Evolutionary conservation across 2,113 vertebrate genomes (phyloP), one percentile per base, ranked within the genome.

Genomic region (Phalacrocorax carbo): DNA sequence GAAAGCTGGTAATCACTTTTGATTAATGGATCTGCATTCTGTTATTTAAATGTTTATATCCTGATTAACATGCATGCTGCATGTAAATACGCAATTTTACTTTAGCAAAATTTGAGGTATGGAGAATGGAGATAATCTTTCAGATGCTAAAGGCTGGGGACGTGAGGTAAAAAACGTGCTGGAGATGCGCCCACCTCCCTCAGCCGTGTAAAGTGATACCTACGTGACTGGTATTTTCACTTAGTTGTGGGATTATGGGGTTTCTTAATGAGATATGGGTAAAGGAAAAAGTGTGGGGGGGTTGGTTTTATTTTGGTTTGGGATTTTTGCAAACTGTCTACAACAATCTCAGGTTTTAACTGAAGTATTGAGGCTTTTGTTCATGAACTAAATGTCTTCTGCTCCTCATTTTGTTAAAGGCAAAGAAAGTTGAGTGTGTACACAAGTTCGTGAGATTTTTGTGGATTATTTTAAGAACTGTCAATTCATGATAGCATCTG

Each of bases 1-100:
- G 86, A 81, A 94, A 94, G 23, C 65, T 94, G 54, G 77, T 92
- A 71, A 90, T 90, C 85, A 80, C 80, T 95, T 92, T 78, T 97
- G 90, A 97, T 93, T 90, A 96, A 83, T 13, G 5, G 44, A 79
- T 94, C 86, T 84, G 61, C 66, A 61, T 96, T 79, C 42, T 84
- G 77, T 85, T 81, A 82, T 88, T 94, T 90, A 76, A 95, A 90
- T 88, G 77, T 90, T 95, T 93, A 81, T 58, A 40, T 58, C 84
- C 49, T 68, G 64, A 90, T 96, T 87, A 85, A 85, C 60, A 66
- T 81, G 58, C 69, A 49, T 64, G 73, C 80, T 16, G 60, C n/a
- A 58, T 94, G 91, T 92, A 89, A 91, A 81, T 68, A 36, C 7
- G 80, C 48, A 25, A 4, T 88, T 93, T 90, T 65, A 72, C 68